These are phyloP conservation scores for Vulpes ferrilata DNA, from an alignment of 2,113 vertebrate species.

Conservation along the genomic window DNA sequence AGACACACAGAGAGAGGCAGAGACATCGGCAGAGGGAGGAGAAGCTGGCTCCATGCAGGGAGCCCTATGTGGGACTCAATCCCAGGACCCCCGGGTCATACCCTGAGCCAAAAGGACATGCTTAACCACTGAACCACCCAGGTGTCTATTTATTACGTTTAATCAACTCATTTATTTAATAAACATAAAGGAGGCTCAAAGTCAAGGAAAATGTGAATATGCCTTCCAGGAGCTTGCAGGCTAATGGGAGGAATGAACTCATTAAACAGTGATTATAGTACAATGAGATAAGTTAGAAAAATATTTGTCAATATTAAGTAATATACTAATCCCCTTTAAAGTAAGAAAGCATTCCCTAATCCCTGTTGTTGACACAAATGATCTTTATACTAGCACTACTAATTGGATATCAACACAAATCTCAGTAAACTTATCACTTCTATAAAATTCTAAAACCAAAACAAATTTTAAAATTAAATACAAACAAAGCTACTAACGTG, in stretches of 20 bases:
- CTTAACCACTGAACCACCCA: too few species aligned
- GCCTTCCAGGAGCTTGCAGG: background rate
- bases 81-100: too few species aligned
- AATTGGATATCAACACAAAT: background rate
- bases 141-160: background rate
- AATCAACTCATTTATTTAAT: background rate
- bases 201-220: background rate
- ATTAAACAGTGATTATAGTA: background rate
- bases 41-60: too few species aligned
- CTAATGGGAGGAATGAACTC: background rate
- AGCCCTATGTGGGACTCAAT: too few species aligned
- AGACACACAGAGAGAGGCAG: too few species aligned
- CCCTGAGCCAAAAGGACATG: too few species aligned
- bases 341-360: background rate
- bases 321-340: background rate
- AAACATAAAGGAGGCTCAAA: background rate
- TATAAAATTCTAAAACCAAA: background rate
- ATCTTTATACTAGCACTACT: background rate
- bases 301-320: background rate
- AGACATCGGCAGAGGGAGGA: too few species aligned
- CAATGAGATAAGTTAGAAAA: background rate
- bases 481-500: background rate
- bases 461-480: conserved; percentile 7
- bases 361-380: background rate
- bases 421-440: background rate